phyloP scores from a whole-genome alignment of 2,888 invertebrate species.

The Liposcelis brunnea region DNA sequence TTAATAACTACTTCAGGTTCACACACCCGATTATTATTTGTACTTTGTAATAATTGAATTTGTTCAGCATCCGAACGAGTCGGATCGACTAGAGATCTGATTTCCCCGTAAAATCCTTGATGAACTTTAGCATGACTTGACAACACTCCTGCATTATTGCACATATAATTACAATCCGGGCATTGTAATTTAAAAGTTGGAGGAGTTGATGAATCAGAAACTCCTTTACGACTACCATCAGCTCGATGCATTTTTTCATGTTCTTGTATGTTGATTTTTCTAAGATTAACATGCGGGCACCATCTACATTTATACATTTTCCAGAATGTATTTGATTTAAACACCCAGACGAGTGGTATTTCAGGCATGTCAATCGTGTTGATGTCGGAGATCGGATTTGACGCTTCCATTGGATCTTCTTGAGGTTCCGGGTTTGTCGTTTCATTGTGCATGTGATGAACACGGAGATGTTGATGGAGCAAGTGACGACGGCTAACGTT shows the following conservation, averaged over 20 bases:
- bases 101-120: slow-evolving; percentile 48
- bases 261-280: slow-evolving; percentile 60
- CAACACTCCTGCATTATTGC: slow-evolving; percentile 51
- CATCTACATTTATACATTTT: slow-evolving; percentile 73
- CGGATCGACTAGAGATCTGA: slow-evolving; percentile 49
- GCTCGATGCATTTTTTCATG: slow-evolving; percentile 61
- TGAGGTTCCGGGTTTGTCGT: slow-evolving; percentile 14
- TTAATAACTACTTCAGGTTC: slow-evolving; percentile 5
- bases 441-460: slow-evolving; percentile 37
- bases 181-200: slow-evolving; percentile 31
- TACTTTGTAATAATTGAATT: slow-evolving; percentile 28
- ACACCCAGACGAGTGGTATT: slow-evolving; percentile 59
- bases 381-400: slow-evolving; percentile 19
- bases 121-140: slow-evolving; percentile 61
- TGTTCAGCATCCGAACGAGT: slow-evolving; percentile 49
- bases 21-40: slow-evolving; percentile 23
- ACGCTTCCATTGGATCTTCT: slow-evolving; percentile 19
- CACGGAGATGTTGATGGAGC: slow-evolving; percentile 66
- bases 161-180: slow-evolving; percentile 62
- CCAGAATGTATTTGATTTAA: slow-evolving; percentile 48
- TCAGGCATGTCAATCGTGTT: slow-evolving; percentile 30
- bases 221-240: slow-evolving; percentile 29
- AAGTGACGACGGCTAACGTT: slow-evolving; percentile 65
- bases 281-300: slow-evolving; percentile 69
- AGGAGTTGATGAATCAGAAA: slow-evolving; percentile 27